Base-by-base conservation (phyloP, 2,113 vertebrate species). In the Brachyistius frenatus region DNA sequence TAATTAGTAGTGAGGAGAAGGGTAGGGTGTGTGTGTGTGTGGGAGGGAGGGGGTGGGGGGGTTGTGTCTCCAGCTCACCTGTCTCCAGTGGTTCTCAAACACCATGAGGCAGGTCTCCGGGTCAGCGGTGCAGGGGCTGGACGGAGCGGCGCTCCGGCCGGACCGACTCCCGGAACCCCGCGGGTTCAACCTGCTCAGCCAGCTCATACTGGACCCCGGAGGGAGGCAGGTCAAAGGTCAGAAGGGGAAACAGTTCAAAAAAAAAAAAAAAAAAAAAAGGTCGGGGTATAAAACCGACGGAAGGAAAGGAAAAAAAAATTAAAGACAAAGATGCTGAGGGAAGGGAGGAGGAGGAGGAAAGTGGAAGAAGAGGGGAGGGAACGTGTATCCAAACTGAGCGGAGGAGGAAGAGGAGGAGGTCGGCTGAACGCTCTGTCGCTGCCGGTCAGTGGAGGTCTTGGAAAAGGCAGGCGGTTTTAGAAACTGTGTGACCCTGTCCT, bases 31-130 rank as follows among this genome's bases (percentile, higher is more conserved):
- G 23, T 23, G 23, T 23, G 23, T 23, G 23, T 23, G 23, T 23
- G 23, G 23, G 23, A 1, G 23, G 1, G 23, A 1, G 23, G 23
- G 23, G 23, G 23, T 1, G 23, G 23, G 23, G 1, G 23, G 23
- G 23, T 23, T 3, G 5, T 32, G n/a, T 65, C 5, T 61, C 0
- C 1, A 30, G 14, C 93, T 94, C 83, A 98, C 97, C 95, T 99
- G 97, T 81, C 96, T 95, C 97, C 97, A 99, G 90, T 98, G 97
- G 92, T 98, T 99, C 92, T 97, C 95, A 91, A 98, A 98, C 80
- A 99, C 97, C 96, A 99, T 99, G 62, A 98, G 95, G 92, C 97
- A 99, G 50, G 97, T 99, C 91, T 99, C 97, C 0, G 97, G 97
- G 92, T 99, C 97, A 0, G 97, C 97, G 0, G 93, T 96, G 89